A percentile compares a stretch with the other conserved stretches of the same genome.
phyloP scores from a whole-genome alignment of 2,797 vertebrate genomes.

The Chiroxiphia lanceolata region DNA sequence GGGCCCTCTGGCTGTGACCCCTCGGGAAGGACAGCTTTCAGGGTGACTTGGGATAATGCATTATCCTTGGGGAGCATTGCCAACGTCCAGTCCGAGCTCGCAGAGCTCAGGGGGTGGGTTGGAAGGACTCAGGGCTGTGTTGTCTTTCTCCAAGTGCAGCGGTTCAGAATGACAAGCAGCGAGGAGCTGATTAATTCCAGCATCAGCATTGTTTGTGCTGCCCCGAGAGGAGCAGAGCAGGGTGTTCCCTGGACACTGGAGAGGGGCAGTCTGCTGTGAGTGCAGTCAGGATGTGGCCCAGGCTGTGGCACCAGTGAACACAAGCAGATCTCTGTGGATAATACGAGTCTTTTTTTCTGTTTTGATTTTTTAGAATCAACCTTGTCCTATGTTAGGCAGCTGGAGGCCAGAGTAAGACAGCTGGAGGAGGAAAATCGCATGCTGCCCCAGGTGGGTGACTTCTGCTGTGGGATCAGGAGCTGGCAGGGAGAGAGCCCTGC shows the following conservation, averaged over 20 bases:
- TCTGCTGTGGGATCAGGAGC: conserved; percentile 61
- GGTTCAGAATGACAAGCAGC: neutral
- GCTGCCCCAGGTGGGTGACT: conserved; percentile 84
- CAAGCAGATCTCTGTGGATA: conserved; percentile 73
- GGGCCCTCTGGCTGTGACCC: neutral
- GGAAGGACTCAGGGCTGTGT: neutral
- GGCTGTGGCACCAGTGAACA: conserved; percentile 16
- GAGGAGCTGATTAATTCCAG: neutral
- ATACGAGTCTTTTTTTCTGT: conserved; percentile 74
- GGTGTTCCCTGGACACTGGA: neutral
- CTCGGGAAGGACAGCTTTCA: neutral
- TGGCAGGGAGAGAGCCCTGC: conserved; percentile 65
- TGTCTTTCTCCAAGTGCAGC: neutral
- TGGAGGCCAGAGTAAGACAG: conserved; percentile 85
- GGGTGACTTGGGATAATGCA: neutral
- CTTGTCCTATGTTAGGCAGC: conserved; percentile 86
- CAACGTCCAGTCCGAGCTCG: neutral
- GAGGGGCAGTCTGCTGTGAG: conserved; percentile 16
- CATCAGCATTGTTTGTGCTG: neutral
- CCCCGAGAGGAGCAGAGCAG: neutral
- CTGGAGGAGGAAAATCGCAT: conserved; percentile 84
- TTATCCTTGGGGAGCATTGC: neutral
- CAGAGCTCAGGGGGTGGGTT: neutral
- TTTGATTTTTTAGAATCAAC: conserved; percentile 85
- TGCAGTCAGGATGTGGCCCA: neutral